Evolutionary conservation across 2,797 vertebrate genomes (phyloP), one percentile per base, ranked within the genome.

Genomic region (Rhynchonycteris naso): DNA sequence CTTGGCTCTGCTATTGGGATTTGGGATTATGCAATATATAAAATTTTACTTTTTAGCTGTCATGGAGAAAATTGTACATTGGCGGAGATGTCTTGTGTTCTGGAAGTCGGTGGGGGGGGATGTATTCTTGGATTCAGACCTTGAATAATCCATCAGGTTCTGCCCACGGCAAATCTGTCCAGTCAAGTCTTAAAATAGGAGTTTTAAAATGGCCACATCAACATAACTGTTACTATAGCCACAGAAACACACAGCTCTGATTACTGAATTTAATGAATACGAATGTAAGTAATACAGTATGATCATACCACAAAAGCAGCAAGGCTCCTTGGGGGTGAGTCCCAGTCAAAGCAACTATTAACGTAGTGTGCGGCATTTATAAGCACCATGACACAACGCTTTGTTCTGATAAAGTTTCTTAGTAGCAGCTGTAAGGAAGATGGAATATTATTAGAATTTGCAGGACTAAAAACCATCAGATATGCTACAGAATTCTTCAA

Each of bases 301-400:
- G 93, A 97, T 97, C 99, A 89, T 99, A 99, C 99, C 99, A 99
- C 97, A 97, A 99, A 99, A 97, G 99, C 99, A 98, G 99, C 99
- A 50, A 99, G 99, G 98, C 99, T 99, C 98, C 99, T 99, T 98
- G 99, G 99, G 65, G 99, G 99, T 96, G 99, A 99, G 93, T 99
- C 99, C 99, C 99, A 99, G 92, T 99, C 99, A 95, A 99, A 99
- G 98, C 99, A 99, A 98, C 99, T 99, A 98, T 99, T 99, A 98
- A 99, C 97, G 97, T 99, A 99, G 98, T 98, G 99, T 82, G 99
- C 99, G 18, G 98, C 98, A 96, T 99, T 99, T 97, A 99, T 98
- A 18, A 99, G 99, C 81, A 99, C 99, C 99, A 99, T 99, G 98
- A 99, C 96, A 97, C 99, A 99, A 95, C 98, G 99, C 92, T 99